These are phyloP conservation scores for Stylophora pistillata DNA, from an alignment of 64 coral and sea anemone species.

Conservation along the genomic window DNA sequence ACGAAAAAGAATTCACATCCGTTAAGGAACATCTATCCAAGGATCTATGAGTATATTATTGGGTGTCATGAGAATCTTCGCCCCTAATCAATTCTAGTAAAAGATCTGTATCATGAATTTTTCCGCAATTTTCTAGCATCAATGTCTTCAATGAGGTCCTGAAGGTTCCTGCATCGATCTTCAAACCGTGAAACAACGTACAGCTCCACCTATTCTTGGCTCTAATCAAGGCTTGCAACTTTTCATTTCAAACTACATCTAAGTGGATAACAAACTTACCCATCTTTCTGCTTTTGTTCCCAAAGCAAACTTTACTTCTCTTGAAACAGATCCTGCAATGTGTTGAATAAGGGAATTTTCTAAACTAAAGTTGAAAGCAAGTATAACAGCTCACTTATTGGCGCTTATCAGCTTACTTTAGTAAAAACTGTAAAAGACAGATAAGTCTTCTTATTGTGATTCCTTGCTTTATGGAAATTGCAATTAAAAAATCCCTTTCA, in stretches of 20 bases:
- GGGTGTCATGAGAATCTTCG: too few relatives aligned
- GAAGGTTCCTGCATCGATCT: too few relatives aligned
- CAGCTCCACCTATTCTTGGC: neutral
- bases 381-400: neutral
- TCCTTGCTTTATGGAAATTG: neutral
- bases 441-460: neutral
- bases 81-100: too few relatives aligned
- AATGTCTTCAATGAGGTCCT: too few relatives aligned
- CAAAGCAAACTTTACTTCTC: slow-evolving; percentile 31
- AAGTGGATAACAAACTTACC: slow-evolving; percentile 22
- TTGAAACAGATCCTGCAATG: slow-evolving; percentile 17
- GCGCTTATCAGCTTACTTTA: neutral
- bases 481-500: neutral
- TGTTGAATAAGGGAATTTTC: neutral
- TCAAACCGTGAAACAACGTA: too few relatives aligned
- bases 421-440: neutral
- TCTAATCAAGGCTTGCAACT: neutral
- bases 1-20: neutral
- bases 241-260: neutral
- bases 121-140: neutral
- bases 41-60: too few relatives aligned
- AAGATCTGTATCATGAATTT: neutral
- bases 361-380: neutral
- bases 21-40: too few relatives aligned
- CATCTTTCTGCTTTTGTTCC: slow-evolving; percentile 31